Evolutionary conservation across 2,113 vertebrate genomes (phyloP).

Genomic region (Corythoichthys haematopterus): DNA sequence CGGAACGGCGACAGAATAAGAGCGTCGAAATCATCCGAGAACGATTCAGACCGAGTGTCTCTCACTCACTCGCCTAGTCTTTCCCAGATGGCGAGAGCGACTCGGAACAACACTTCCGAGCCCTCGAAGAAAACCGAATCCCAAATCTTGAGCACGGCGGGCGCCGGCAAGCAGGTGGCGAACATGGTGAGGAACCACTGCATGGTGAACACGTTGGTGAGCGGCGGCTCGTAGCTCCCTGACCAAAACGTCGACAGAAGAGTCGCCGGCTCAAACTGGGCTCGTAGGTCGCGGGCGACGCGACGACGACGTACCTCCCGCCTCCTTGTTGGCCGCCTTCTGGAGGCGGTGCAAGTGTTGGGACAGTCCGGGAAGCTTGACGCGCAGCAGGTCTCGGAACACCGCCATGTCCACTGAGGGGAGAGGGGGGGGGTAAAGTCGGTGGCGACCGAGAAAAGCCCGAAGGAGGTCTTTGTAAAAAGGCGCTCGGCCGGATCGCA

Average conservation of each 20-base stretch:
- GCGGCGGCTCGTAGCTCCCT: conserved; percentile 95
- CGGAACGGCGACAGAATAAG: not conserved
- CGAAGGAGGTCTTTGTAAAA: too few species aligned
- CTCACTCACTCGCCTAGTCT: conserved; percentile 90
- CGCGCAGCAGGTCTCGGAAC: conserved; percentile 65
- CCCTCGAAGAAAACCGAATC: conserved; percentile 98
- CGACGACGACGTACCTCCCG: conserved; percentile 47
- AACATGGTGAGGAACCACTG: conserved; percentile 99
- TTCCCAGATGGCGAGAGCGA: conserved; percentile 93
- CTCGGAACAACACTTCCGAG: conserved; percentile 91
- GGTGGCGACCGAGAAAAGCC: not conserved
- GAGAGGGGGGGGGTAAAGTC: not conserved
- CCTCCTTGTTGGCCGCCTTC: conserved; percentile 60
- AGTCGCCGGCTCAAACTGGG: too few species aligned
- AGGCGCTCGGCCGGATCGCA: too few species aligned
- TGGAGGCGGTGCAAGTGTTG: conserved; percentile 66
- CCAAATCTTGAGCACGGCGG: conserved; percentile 96
- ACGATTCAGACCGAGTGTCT: too few species aligned
- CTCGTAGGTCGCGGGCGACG: too few species aligned
- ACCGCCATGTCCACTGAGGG: conserved; percentile 67
- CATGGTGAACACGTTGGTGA: conserved; percentile 99
- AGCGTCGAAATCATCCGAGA: too few species aligned
- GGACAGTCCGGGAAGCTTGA: conserved; percentile 66
- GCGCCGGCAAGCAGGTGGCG: conserved; percentile 93
- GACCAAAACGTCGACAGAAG: conserved; percentile 8